phyloP scores from a whole-genome alignment of 2,797 vertebrate species.

The Arctocebus calabarensis region DNA sequence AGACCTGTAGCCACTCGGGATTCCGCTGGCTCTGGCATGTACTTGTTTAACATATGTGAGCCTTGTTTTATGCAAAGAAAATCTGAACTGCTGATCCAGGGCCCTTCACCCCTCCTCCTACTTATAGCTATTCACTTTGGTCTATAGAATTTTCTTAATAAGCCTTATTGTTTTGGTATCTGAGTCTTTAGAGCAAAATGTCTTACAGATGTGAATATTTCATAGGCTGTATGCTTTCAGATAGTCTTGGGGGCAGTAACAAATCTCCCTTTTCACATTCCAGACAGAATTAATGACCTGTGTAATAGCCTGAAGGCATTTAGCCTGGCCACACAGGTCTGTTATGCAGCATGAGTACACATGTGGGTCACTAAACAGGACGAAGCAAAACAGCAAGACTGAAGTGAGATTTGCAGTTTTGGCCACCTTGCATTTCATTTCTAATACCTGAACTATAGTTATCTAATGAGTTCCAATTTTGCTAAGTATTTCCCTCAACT shows the following conservation, averaged over 20 bases:
- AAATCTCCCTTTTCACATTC: neutral
- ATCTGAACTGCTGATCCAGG: neutral
- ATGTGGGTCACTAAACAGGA: neutral
- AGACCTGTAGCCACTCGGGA: neutral
- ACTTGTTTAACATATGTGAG: neutral
- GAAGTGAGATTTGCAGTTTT: neutral
- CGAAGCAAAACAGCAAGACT: neutral
- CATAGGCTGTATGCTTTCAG: neutral
- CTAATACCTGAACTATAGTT: neutral
- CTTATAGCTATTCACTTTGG: neutral
- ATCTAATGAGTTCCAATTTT: neutral
- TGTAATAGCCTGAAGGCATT: neutral
- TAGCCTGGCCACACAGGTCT: neutral
- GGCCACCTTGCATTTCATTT: constrained; percentile 29
- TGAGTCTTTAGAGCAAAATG: constrained; percentile 10
- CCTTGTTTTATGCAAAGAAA: neutral
- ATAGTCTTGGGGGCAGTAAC: constrained; percentile 1
- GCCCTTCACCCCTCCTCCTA: neutral
- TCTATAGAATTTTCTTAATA: constrained; percentile 3
- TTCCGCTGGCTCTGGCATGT: neutral
- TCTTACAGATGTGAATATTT: constrained; percentile 39
- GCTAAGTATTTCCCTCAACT: neutral
- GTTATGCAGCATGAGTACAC: neutral
- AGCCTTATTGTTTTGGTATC: constrained; percentile 35
- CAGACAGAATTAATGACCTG: neutral